These are phyloP conservation scores for Oplegnathus fasciatus DNA, from an alignment of 2,113 vertebrate species.

Conservation along the genomic window DNA sequence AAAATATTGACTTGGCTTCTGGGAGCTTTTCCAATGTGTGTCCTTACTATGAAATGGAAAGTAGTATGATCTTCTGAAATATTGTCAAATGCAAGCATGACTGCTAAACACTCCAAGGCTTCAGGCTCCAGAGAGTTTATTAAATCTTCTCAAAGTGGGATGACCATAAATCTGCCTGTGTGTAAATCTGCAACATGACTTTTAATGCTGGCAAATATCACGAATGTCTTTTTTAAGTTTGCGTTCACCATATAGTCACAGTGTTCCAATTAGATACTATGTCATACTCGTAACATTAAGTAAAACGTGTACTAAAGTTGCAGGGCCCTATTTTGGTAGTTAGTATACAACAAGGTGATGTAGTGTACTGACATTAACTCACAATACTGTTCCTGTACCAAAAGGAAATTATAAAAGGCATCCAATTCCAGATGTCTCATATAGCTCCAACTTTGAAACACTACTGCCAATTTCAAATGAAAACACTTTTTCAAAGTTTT, in stretches of 20 bases:
- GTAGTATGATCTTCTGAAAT: constrained; percentile 33
- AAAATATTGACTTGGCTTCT: constrained; percentile 50
- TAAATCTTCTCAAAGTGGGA: constrained; percentile 28
- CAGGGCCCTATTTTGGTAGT: not conserved
- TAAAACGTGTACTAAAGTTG: not conserved
- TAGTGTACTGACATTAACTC: not conserved
- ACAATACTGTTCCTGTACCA: not conserved
- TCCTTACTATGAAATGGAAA: constrained; percentile 50
- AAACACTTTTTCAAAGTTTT: constrained; percentile 2
- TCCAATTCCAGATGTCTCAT: not conserved
- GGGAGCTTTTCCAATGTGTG: constrained; percentile 33
- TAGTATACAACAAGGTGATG: not conserved
- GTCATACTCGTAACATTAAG: not conserved
- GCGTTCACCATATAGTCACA: not conserved
- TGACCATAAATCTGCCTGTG: constrained; percentile 48
- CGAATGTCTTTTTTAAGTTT: constrained; percentile 16
- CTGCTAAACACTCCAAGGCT: constrained; percentile 44
- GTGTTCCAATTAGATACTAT: not conserved
- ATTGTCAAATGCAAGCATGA: constrained; percentile 28
- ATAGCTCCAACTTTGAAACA: constrained; percentile 4
- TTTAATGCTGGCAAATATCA: constrained; percentile 34
- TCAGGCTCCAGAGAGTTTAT: constrained; percentile 39
- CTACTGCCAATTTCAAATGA: not conserved
- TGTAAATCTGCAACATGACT: constrained; percentile 27
- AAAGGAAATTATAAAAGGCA: not conserved